Conservation (phyloP, 2,113 vertebrate species). For the Petroica traversi region DNA sequence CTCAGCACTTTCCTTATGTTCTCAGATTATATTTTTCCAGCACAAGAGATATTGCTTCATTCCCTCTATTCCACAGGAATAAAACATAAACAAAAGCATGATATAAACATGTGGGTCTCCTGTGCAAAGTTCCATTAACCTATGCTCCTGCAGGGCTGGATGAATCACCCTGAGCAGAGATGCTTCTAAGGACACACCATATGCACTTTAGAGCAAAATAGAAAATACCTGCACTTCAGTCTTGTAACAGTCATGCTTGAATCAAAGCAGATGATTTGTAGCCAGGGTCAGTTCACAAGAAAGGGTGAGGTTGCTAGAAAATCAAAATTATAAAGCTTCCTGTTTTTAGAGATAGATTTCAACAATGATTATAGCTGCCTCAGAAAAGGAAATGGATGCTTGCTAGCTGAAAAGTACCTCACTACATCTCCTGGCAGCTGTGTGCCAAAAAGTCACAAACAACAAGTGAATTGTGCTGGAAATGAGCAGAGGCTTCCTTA, state of each 20-base stretch:
- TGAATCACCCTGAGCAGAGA: neutral
- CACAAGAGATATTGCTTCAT: neutral
- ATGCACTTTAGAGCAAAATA: conserved; percentile 22
- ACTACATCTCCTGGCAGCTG: neutral
- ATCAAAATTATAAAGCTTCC: conserved; percentile 53
- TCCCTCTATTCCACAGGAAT: neutral
- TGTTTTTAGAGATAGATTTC: conserved; percentile 62
- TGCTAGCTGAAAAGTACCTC: conserved; percentile 18
- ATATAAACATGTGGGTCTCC: neutral
- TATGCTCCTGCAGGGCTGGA: neutral
- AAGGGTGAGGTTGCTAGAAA: conserved; percentile 48
- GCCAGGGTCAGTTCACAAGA: conserved; percentile 9
- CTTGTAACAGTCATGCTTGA: neutral
- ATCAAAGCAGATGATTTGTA: conserved; percentile 9
- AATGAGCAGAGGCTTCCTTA: conserved; percentile 6
- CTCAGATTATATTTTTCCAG: neutral
- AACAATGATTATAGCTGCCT: conserved; percentile 13
- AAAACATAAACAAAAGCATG: neutral
- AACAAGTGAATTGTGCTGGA: conserved; percentile 7
- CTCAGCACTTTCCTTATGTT: neutral
- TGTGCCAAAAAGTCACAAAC: neutral
- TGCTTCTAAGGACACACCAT: neutral
- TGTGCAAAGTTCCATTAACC: neutral
- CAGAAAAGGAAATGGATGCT: conserved; percentile 38
- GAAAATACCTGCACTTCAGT: conserved; percentile 5